A percentile compares a stretch with the other conserved stretches of the same genome.
phyloP scores from a whole-genome alignment of 2,888 invertebrate species.

The Phortica okadai region DNA sequence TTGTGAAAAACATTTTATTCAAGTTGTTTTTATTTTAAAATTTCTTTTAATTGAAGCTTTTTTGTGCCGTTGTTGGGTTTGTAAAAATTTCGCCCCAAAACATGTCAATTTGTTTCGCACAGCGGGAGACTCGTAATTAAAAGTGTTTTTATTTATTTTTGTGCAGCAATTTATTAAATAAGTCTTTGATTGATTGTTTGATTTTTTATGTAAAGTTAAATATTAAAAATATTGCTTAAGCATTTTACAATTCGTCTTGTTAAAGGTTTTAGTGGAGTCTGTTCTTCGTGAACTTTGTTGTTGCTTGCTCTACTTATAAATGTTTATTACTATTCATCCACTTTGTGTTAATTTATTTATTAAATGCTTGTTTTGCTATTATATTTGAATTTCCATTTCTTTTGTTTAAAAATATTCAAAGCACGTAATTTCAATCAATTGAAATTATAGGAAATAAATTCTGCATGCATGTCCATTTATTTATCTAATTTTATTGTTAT shows the following conservation, averaged over 20 bases:
- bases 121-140: conserved; percentile 65
- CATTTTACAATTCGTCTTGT: too few relatives aligned
- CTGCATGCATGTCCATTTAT: conserved; percentile 28
- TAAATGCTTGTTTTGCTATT: background rate
- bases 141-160: conserved; percentile 48
- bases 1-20: conserved; percentile 40
- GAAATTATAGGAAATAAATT: conserved; percentile 28
- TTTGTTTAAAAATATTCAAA: conserved; percentile 35
- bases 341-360: background rate
- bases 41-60: conserved; percentile 54
- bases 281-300: too few relatives aligned
- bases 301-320: too few relatives aligned
- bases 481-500: conserved; percentile 45
- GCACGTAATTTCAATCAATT: conserved; percentile 29
- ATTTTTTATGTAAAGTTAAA: conserved; percentile 57
- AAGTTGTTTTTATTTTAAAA: conserved; percentile 66
- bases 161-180: conserved; percentile 55
- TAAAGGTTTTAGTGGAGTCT: too few relatives aligned
- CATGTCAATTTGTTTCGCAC: conserved; percentile 63
- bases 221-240: conserved; percentile 13
- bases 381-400: conserved; percentile 34
- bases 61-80: conserved; percentile 39
- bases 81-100: conserved; percentile 53
- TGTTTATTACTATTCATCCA: too few relatives aligned
- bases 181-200: conserved; percentile 46